Base-by-base conservation (phyloP, 1,140 invertebrate species). In the Frieseomelitta varia region DNA sequence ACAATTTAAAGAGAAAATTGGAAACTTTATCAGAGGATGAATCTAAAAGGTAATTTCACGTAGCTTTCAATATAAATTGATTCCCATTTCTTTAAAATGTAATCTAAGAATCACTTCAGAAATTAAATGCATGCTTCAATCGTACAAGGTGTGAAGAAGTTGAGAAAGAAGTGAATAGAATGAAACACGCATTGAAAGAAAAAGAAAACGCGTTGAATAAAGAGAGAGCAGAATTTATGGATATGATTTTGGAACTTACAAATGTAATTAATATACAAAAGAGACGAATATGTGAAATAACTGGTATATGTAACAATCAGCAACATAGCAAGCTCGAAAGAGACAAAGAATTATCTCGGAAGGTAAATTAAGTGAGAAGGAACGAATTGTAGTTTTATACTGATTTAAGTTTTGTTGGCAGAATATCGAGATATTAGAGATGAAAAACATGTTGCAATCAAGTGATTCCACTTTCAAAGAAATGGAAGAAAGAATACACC, bases 201-300 rank as follows among this genome's bases (percentile, higher is more conserved):
- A 87, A 81, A 53, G 91, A 90, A 84, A 63, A 79, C 34, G 79
- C 80, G 56, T 63, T 89, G 14, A 81, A 58, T 11, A 81, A 47
- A 63, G 86, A 90, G 55, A 91, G 79, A 79, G 55, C 67, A 27
- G 88, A 90, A 74, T 86, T 88, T 19, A 88, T 84, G 71, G 47
- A 85, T 56, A 90, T 79, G 67, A 87, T 90, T 17, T 12, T 53
- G 19, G 87, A 91, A 71, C 85, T 92, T 24, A 85, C 85, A 27
- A 90, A 86, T 68, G 71, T 90, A n/a, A 81, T 85, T 21, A 89
- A 90, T 73, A 80, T 88, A 63, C 86, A 91, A 53, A 89, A 92
- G 78, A 85, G 88, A 81, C 83, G 81, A 58, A 87, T 91, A 85
- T 79, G 58, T 61, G 88, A 92, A 71, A 83, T 92, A 34, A 91